Evolutionary conservation across 2,888 invertebrate genomes (phyloP).

Genomic region (Xylota segnis): DNA sequence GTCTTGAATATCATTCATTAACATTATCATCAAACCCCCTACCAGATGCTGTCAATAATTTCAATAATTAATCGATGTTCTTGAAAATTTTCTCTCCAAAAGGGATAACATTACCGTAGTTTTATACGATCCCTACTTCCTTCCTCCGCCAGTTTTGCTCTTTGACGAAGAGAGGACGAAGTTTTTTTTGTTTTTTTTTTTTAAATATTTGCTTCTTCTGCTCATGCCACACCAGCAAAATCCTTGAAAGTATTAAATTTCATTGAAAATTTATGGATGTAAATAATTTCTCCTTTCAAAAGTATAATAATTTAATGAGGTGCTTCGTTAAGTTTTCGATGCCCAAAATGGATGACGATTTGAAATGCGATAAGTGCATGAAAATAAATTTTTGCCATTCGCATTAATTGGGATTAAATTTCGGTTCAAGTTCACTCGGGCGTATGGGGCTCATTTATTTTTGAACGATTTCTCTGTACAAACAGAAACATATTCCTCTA

Average conservation of each 20-base stretch:
- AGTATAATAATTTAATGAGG: conserved; percentile 25
- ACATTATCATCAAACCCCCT: background rate
- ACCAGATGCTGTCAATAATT: conserved; percentile 3
- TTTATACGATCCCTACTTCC: background rate
- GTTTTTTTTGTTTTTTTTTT: background rate
- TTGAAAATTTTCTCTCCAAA: conserved; percentile 3
- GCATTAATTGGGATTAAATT: conserved; percentile 26
- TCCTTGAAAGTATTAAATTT: conserved; percentile 26
- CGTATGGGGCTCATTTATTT: conserved; percentile 1
- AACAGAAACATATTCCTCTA: background rate
- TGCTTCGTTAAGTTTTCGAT: conserved; percentile 18
- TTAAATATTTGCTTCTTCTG: background rate
- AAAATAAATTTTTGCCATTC: conserved; percentile 2
- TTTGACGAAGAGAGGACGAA: background rate
- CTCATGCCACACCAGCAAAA: background rate
- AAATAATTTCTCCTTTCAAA: background rate
- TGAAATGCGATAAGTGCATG: conserved; percentile 13
- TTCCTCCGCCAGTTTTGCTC: background rate
- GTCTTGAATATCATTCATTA: background rate
- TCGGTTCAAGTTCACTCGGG: background rate
- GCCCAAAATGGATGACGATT: background rate
- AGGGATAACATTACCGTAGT: conserved; percentile 26
- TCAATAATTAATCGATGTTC: conserved; percentile 38
- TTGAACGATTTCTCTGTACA: background rate
- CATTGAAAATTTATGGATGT: conserved; percentile 15